These are phyloP conservation scores for Drosophila orena DNA, from an alignment of 1,140 invertebrate genomes.

Conservation along the genomic window DNA sequence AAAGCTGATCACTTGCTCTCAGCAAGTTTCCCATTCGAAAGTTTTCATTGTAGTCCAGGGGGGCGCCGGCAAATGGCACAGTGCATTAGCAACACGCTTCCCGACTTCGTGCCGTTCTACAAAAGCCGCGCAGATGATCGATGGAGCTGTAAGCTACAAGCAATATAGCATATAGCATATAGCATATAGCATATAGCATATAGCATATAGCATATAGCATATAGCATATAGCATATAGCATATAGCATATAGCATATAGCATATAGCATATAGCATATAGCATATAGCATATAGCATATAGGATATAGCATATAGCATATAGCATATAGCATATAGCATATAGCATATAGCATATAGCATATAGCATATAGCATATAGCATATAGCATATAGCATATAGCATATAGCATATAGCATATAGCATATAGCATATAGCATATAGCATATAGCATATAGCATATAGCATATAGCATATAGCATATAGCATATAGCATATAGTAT, in stretches of 20 bases:
- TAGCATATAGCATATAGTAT: not conserved
- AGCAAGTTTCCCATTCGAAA: conserved; percentile 49
- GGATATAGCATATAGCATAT: not conserved
- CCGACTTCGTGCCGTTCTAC: conserved; percentile 37
- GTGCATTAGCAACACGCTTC: conserved; percentile 42
- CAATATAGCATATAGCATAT: not conserved
- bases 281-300: not conserved
- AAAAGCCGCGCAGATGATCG: conserved; percentile 41
- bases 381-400: not conserved
- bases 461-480: not conserved
- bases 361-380: not conserved
- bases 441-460: not conserved
- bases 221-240: conserved; percentile 6
- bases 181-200: conserved; percentile 1
- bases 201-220: conserved; percentile 6
- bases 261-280: conserved; percentile 3
- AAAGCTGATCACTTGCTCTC: conserved; percentile 65
- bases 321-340: not conserved
- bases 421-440: not conserved
- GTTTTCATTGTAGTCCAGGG: conserved; percentile 13
- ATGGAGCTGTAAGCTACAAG: not conserved
- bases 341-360: not conserved
- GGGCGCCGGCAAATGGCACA: conserved; percentile 14
- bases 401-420: not conserved
- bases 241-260: conserved; percentile 8